A percentile compares a stretch with the other conserved stretches of the same genome.
Evolutionary conservation across 35 echinoderm and acorn worm species (phyloP).

Genomic region (Strongylocentrotus purpuratus): DNA sequence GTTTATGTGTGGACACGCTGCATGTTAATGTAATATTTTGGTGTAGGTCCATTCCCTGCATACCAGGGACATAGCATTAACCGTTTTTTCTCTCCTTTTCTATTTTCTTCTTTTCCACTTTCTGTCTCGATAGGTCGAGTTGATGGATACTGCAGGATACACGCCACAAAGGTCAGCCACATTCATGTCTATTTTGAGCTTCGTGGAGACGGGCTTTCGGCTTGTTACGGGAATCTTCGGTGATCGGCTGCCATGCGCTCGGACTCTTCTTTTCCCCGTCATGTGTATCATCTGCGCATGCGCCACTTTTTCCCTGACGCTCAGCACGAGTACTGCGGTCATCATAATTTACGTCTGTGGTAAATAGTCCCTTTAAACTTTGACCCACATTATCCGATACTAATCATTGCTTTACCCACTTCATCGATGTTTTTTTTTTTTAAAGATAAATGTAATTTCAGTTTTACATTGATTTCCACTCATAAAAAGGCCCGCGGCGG

Average conservation of each 20-base stretch:
- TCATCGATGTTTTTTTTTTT: too few species aligned
- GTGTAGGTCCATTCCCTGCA: not conserved
- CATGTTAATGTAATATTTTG: not conserved
- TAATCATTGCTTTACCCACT: too few species aligned
- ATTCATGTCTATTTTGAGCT: conserved; percentile 39
- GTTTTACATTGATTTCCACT: too few species aligned
- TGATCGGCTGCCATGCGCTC: conserved; percentile 20
- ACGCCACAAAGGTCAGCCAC: not conserved
- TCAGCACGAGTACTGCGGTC: not conserved
- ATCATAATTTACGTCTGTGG: conserved; percentile 20
- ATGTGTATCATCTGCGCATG: conserved; percentile 20
- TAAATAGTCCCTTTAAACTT: not conserved
- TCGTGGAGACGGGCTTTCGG: conserved; percentile 46
- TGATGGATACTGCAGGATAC: conserved; percentile 7
- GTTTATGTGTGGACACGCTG: too few species aligned
- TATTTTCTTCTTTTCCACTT: not conserved
- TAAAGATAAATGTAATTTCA: too few species aligned
- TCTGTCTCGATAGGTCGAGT: not conserved
- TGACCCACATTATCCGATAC: not conserved
- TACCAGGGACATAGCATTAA: not conserved
- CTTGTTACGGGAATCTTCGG: conserved; percentile 33
- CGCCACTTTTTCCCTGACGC: conserved; percentile 10
- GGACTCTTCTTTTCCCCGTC: conserved; percentile 1
- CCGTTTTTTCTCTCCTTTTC: not conserved
- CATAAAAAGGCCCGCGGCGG: too few species aligned